These are phyloP conservation scores for Pipa parva DNA, from an alignment of 2,113 vertebrate species.

Conservation along the genomic window DNA sequence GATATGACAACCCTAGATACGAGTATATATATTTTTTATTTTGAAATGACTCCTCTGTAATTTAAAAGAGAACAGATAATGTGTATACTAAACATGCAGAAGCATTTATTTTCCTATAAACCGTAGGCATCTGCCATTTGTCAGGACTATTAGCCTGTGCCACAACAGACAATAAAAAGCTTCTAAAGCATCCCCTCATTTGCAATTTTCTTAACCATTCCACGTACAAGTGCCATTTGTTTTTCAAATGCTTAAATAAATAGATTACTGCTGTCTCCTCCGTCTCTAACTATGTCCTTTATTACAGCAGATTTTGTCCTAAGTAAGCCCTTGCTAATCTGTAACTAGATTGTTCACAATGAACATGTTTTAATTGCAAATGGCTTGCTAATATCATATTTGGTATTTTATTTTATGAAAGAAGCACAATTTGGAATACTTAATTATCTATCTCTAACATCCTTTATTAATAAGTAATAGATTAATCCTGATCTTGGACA, in stretches of 20 bases:
- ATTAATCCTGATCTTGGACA: too few species aligned
- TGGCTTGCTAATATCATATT: too few species aligned
- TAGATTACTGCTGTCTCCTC: not conserved
- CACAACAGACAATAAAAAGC: not conserved
- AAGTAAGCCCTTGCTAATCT: not conserved
- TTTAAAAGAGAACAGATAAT: not conserved
- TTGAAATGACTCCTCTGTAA: too few species aligned
- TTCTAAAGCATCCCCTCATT: not conserved
- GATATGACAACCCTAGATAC: too few species aligned
- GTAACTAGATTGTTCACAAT: not conserved
- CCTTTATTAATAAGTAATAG: too few species aligned
- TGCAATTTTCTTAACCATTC: not conserved
- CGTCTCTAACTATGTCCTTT: not conserved
- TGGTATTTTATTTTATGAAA: too few species aligned
- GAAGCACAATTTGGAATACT: too few species aligned
- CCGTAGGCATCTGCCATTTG: not conserved
- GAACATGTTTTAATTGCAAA: not conserved
- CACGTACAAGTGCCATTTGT: not conserved
- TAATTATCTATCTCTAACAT: too few species aligned
- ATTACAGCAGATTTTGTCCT: not conserved
- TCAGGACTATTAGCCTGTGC: not conserved
- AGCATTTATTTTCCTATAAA: not conserved
- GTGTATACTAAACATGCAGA: slow-evolving; percentile 1
- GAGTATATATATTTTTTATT: too few species aligned
- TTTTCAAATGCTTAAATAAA: slow-evolving; percentile 1